phyloP scores from a whole-genome alignment of 2,888 invertebrate species.

The Merodon equestris region DNA sequence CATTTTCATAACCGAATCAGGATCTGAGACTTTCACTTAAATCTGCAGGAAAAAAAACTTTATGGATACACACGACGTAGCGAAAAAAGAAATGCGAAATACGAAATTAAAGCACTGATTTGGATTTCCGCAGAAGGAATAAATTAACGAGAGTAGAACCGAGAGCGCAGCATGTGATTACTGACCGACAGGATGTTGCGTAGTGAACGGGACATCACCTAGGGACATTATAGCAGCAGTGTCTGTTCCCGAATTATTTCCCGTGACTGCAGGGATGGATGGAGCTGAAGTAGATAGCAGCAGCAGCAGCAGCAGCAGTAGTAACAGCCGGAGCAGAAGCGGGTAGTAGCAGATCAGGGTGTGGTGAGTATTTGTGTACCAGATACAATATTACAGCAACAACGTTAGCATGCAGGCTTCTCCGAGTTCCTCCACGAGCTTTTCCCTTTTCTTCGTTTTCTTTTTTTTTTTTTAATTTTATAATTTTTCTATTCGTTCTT shows the following conservation, averaged over 20 bases:
- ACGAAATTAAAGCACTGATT: not conserved
- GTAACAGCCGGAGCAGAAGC: conserved; percentile 30
- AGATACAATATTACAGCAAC: conserved; percentile 56
- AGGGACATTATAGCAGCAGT: conserved; percentile 43
- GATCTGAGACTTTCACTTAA: conserved; percentile 18
- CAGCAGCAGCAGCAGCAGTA: too few species aligned
- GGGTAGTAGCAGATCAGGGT: conserved; percentile 64
- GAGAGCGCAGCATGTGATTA: conserved; percentile 23
- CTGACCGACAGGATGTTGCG: conserved; percentile 62
- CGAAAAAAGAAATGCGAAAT: conserved; percentile 1
- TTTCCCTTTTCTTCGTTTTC: conserved; percentile 38
- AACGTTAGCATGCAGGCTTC: conserved; percentile 12
- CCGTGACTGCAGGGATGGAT: conserved; percentile 47
- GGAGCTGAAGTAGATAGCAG: conserved; percentile 54
- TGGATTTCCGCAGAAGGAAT: conserved; percentile 7
- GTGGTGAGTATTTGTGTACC: conserved; percentile 68
- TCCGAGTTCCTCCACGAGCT: conserved; percentile 37
- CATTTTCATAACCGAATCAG: not conserved
- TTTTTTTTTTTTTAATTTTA: conserved; percentile 3
- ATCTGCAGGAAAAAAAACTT: not conserved
- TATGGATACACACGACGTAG: conserved; percentile 3
- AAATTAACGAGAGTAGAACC: not conserved
- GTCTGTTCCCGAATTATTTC: conserved; percentile 62
- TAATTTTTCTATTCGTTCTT: conserved; percentile 21
- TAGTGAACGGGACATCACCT: conserved; percentile 55